A percentile compares a stretch with the other conserved stretches of the same genome.
These are phyloP conservation scores for Watsonalla binaria DNA, from an alignment of 2,888 invertebrate species.

Conservation along the genomic window DNA sequence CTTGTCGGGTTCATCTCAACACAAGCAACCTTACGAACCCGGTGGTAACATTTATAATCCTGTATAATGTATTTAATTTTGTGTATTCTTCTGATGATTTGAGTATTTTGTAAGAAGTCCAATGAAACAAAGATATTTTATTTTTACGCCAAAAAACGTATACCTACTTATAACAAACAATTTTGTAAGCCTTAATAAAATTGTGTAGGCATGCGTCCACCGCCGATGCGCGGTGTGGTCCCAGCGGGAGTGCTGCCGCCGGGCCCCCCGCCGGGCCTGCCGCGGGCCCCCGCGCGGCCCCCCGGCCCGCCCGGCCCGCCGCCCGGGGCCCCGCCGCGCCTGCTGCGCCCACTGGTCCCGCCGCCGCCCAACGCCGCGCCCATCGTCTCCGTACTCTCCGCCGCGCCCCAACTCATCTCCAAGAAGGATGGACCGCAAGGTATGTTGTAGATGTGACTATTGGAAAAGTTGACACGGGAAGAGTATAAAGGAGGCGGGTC, in stretches of 20 bases:
- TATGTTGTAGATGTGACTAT: constrained; percentile 11
- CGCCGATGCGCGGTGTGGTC: constrained; percentile 46
- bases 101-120: no score
- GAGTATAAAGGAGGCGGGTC: no score
- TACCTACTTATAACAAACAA: no score
- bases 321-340: constrained; percentile 82
- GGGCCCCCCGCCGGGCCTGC: constrained; percentile 67
- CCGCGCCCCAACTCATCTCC: constrained; percentile 89
- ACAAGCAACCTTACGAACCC: no score
- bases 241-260: constrained; percentile 23
- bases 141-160: no score
- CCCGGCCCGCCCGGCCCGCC: constrained; percentile 83
- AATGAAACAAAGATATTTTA: no score
- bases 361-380: constrained; percentile 55
- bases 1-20: no score
- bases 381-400: constrained; percentile 86
- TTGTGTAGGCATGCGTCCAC: constrained; percentile 48
- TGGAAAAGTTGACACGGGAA: no score
- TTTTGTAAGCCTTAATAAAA: background rate
- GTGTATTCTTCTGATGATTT: no score
- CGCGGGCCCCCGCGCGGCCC: constrained; percentile 26
- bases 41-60: no score
- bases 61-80: no score
- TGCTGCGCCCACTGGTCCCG: constrained; percentile 78
- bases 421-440: constrained; percentile 82